Evolutionary conservation across 2,113 vertebrate genomes (phyloP), one percentile per base, ranked within the genome.

Genomic region (Opisthocomus hoazin): DNA sequence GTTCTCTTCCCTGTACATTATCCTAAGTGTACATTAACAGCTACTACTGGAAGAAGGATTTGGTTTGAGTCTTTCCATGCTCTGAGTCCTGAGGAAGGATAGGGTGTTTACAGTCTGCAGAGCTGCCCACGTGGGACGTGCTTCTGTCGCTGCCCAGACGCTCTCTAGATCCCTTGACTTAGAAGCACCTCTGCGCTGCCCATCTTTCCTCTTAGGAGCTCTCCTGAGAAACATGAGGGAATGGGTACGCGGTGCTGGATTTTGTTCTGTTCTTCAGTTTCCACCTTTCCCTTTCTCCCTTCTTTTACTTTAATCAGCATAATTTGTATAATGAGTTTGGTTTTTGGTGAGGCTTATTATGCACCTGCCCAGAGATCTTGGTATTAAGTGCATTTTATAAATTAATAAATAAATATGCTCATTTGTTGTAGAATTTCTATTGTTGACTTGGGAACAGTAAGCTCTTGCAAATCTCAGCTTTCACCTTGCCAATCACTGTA

Each of bases 401-500:
- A 96, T 92, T 91, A 97, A 96, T 95, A 96, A 97, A 95, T 93
- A 96, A 97, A 97, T 93, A 85, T 94, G 91, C 69, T 93, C 92
- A 26, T 97, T 98, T 97, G 92, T 94, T 97, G 91, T 90, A 95
- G 96, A 79, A 94, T 97, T 94, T 97, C 94, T 95, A 96, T 96
- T 97, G 98, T 97, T 97, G 97, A 93, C 95, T 96, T 97, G 98
- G 97, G 98, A 98, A 91, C 87, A 97, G 95, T 68, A 94, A 96
- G 97, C 95, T 95, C 96, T 97, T 93, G 87, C 94, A 96, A 97
- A 97, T 97, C 93, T 97, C 96, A 81, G 97, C 96, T 96, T 98
- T 98, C 98, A 98, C 98, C 98, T 98, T 98, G 98, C 98, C 98
- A 98, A 97, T 98, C 98, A 96, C 94, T 84, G 90, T 97, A 97